Percentiles rank a stretch among this genome's conserved stretches.
These are phyloP conservation scores for Pycnonotus jocosus DNA, from an alignment of 2,113 vertebrate species.

Conservation along the genomic window DNA sequence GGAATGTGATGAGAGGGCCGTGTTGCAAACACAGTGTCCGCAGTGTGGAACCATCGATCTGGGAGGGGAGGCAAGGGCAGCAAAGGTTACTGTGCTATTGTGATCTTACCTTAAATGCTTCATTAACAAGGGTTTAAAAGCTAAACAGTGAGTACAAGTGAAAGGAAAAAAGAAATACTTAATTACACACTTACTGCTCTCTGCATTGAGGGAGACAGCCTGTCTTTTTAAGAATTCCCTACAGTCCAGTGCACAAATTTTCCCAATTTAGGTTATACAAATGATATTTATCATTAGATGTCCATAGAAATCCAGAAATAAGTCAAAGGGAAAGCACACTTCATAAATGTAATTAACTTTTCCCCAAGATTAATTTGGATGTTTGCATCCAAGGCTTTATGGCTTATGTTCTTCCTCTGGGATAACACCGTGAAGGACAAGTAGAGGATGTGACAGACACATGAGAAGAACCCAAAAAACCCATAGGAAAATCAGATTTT, in stretches of 20 bases:
- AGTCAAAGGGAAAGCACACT: not conserved
- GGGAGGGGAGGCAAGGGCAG: not conserved
- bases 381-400: not conserved
- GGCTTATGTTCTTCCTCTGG: not conserved
- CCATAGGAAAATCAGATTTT: not conserved
- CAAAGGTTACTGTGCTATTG: not conserved
- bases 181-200: not conserved
- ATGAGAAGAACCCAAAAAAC: not conserved
- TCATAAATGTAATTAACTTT: not conserved
- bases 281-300: not conserved
- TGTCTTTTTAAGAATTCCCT: not conserved
- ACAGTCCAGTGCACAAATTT: not conserved
- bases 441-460: not conserved
- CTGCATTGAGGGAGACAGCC: not conserved
- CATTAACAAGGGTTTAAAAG: not conserved
- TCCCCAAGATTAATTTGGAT: not conserved
- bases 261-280: not conserved
- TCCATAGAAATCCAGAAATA: not conserved
- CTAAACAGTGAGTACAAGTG: not conserved
- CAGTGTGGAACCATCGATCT: conserved; percentile 99
- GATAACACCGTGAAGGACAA: not conserved
- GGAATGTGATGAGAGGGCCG: conserved; percentile 97
- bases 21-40: conserved; percentile 97
- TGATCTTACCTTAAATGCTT: not conserved
- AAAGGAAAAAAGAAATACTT: not conserved